Evolutionary conservation across 2,888 invertebrate genomes (phyloP).

Genomic region (Apocheima hispidaria): DNA sequence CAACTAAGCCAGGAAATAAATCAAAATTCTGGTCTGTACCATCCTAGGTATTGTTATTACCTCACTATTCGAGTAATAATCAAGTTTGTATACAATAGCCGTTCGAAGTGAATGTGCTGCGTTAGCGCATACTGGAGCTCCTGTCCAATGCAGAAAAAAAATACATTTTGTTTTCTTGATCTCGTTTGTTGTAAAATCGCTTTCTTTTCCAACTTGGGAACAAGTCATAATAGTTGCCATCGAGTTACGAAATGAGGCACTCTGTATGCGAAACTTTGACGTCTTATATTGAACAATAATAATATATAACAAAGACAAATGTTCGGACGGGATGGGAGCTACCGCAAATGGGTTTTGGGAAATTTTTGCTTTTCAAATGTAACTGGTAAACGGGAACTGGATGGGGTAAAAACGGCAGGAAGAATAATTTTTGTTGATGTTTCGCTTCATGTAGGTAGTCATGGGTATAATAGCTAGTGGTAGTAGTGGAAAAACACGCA

Average conservation of each 20-base stretch:
- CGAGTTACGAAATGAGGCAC: constrained; percentile 72
- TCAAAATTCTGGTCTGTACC: too few relatives aligned
- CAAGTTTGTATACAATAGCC: too few relatives aligned
- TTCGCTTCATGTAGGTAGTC: too few relatives aligned
- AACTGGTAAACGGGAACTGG: background rate
- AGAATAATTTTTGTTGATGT: background rate
- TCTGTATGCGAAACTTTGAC: constrained; percentile 79
- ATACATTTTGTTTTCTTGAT: too few relatives aligned
- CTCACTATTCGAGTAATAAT: too few relatives aligned
- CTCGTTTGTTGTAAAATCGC: constrained; percentile 13
- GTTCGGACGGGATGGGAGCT: constrained; percentile 44
- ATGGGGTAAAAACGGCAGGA: background rate
- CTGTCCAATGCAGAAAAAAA: too few relatives aligned
- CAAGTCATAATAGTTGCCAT: constrained; percentile 63
- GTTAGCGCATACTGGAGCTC: too few relatives aligned
- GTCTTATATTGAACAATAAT: constrained; percentile 74
- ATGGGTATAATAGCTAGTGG: too few relatives aligned
- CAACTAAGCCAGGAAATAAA: too few relatives aligned
- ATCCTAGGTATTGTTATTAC: too few relatives aligned
- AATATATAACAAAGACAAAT: constrained; percentile 71
- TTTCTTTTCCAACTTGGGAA: constrained; percentile 54
- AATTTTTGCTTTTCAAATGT: constrained; percentile 31
- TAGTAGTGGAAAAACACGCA: too few relatives aligned
- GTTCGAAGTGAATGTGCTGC: too few relatives aligned
- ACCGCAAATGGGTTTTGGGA: constrained; percentile 30